These are phyloP conservation scores for Acronicta aceris DNA, from an alignment of 2,888 invertebrate genomes.

Conservation along the genomic window DNA sequence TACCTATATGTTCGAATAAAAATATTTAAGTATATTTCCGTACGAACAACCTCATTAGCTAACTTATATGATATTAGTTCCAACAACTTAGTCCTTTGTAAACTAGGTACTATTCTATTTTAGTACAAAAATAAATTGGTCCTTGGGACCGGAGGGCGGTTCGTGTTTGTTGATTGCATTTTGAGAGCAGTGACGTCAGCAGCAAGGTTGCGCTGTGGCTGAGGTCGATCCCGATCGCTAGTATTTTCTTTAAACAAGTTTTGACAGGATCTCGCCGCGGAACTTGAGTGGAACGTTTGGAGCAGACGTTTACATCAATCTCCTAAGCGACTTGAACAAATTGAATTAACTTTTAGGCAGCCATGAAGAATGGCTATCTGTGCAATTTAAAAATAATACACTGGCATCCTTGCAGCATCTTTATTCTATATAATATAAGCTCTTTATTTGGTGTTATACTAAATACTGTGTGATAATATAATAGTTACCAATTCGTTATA, in stretches of 20 bases:
- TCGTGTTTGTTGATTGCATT: slow-evolving; percentile 40
- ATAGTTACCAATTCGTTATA: no score
- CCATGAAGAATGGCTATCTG: background rate
- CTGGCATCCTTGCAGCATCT: no score
- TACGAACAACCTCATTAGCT: background rate
- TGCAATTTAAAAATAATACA: no score
- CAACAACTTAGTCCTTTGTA: background rate
- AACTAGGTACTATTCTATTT: no score
- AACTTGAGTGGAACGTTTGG: background rate
- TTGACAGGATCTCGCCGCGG: background rate
- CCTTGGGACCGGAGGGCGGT: slow-evolving; percentile 12
- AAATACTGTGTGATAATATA: no score
- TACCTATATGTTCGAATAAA: no score
- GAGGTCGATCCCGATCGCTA: slow-evolving; percentile 1
- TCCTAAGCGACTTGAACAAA: background rate
- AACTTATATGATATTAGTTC: background rate
- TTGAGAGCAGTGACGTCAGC: slow-evolving; percentile 27
- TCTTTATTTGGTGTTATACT: no score
- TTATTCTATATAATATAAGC: no score
- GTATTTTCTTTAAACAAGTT: background rate
- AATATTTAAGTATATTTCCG: background rate
- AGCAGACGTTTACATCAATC: background rate
- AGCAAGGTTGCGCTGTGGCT: background rate
- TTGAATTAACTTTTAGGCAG: background rate
- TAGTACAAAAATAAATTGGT: slow-evolving; percentile 10